Evolutionary conservation across 2,888 invertebrate genomes (phyloP), one percentile per base, ranked within the genome.

Genomic region (Rotaria sp.): DNA sequence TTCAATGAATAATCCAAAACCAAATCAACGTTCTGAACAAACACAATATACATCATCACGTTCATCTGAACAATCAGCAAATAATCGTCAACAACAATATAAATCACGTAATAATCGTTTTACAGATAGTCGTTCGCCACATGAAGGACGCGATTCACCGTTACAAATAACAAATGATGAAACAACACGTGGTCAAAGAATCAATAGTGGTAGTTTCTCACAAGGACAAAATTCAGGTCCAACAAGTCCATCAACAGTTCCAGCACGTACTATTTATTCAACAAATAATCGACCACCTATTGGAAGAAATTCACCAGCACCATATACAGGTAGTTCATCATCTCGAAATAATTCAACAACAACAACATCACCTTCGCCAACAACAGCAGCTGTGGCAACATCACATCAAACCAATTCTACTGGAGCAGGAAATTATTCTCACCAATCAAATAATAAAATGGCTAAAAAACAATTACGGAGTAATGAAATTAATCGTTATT

Each of bases 191-290:
- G 10, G 30, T 35, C 67, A 67, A 67, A 35, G 67, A 30, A 15
- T 67, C 3, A 67, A 67, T 67, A 67, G 67, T 67, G 67, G 67
- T 5, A 67, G 35, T 67, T 67, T 67, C 7, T 67, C 67, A 35
- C 67, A 67, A 67, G 67, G 30, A 8, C 67, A 35, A 67, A 67
- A 30, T 13, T 67, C 67, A 13, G 67, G 67, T 18, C 67, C 67
- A 35, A 30, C 67, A 67, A 67, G 67, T 67, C 67, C 67, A 35
- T 67, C 67, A 21, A 67, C 67, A 67, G 30, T 67, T 67, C 67
- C 67, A 35, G 67, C 35, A 0, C 67, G 67, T 30, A 67, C 67
- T 15, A 67, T 67, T 21, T 67, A 67, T 67, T 18, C 67, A 13
- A 67, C 30, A 18, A 30, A 15, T 15, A 30, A 35, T 35, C 67